phyloP scores from a whole-genome alignment of 2,113 vertebrate genomes.

The Zingel zingel region DNA sequence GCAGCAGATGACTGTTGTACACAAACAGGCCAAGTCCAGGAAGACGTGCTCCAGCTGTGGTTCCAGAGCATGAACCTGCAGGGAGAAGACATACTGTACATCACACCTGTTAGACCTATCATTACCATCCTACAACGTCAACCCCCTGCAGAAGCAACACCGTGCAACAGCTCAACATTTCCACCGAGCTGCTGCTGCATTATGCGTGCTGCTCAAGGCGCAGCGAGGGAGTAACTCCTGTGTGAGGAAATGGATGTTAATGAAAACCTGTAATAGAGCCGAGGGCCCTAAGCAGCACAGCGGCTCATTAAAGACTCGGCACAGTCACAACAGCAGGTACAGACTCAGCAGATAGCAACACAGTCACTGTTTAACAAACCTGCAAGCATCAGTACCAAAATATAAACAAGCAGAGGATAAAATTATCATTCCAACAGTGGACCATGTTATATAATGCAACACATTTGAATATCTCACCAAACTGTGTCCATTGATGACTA shows the following conservation, averaged over 20 bases:
- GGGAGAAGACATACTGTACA: constrained; percentile 18
- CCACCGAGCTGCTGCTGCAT: constrained; percentile 9
- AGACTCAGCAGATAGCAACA: constrained; percentile 37
- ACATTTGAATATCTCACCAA: constrained; percentile 79
- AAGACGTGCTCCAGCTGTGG: constrained; percentile 83
- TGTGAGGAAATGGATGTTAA: constrained; percentile 69
- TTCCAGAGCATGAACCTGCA: constrained; percentile 84
- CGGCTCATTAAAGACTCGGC: constrained; percentile 60
- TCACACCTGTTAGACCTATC: constrained; percentile 32
- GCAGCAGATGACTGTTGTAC: constrained; percentile 88
- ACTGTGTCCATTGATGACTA: constrained; percentile 87
- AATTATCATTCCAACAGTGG: not conserved
- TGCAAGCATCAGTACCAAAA: not conserved
- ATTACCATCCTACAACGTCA: constrained; percentile 5
- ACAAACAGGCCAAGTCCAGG: constrained; percentile 86
- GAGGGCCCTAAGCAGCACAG: constrained; percentile 56
- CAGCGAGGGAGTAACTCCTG: constrained; percentile 42
- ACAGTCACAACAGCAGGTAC: constrained; percentile 34
- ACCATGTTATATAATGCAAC: not conserved
- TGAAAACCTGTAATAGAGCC: constrained; percentile 66
- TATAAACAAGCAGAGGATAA: not conserved
- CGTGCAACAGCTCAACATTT: constrained; percentile 23
- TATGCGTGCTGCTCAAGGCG: constrained; percentile 1
- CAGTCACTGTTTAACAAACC: constrained; percentile 6
- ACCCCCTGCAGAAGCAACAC: constrained; percentile 37